A percentile compares a stretch with the other conserved stretches of the same genome.
phyloP scores from a whole-genome alignment of 2,113 vertebrate species.

The Tyrannus savana region DNA sequence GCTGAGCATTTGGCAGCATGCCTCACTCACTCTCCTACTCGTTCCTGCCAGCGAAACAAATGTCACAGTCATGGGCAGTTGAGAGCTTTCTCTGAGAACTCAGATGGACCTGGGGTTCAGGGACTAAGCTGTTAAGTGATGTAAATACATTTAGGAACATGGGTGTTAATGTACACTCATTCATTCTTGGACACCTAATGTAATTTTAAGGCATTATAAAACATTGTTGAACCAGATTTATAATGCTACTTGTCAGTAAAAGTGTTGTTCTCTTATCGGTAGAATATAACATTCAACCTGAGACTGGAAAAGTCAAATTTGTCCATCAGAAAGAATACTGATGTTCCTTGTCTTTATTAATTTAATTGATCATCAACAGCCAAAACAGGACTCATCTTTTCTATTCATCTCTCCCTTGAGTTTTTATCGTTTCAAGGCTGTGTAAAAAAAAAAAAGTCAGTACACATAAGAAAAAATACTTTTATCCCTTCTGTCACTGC shows the following conservation, averaged over 20 bases:
- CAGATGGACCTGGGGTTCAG: neutral
- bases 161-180: neutral
- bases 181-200: neutral
- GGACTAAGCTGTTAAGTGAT: neutral
- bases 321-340: neutral
- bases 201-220: neutral
- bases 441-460: neutral
- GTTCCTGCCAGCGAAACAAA: neutral
- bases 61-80: neutral
- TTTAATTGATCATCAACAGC: neutral
- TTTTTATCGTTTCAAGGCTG: neutral
- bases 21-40: neutral
- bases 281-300: neutral
- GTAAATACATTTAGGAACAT: neutral
- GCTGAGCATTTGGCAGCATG: neutral
- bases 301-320: neutral
- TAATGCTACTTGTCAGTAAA: neutral
- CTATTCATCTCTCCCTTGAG: neutral
- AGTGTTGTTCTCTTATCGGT: neutral
- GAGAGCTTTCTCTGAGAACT: neutral
- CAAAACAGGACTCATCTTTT: neutral
- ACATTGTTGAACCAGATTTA: neutral
- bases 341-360: neutral
- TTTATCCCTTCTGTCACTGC: neutral
- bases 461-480: neutral